phyloP scores from a whole-genome alignment of 2,888 invertebrate species.

The Polydesmus complanatus region DNA sequence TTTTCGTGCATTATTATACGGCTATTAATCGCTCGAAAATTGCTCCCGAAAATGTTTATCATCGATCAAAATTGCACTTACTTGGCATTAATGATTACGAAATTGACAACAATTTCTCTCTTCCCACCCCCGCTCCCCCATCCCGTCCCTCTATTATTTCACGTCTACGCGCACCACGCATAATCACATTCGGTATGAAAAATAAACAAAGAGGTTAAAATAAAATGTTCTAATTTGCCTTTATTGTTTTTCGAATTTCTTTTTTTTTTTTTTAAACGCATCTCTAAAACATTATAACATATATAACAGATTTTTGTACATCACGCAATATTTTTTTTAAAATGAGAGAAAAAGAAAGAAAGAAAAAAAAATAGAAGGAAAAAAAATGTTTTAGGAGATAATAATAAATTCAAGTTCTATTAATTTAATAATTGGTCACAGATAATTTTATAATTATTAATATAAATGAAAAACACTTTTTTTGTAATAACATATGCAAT shows the following conservation, averaged over 20 bases:
- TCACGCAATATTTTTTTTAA: neutral
- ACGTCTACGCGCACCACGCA: no score
- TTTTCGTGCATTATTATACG: no score
- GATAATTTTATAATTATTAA: neutral
- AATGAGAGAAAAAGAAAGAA: neutral
- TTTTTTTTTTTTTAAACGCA: neutral
- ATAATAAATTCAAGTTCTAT: neutral
- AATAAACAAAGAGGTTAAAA: neutral
- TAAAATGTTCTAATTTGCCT: neutral
- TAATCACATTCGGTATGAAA: no score
- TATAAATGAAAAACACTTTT: neutral
- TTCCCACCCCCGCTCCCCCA: no score
- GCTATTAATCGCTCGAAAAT: no score
- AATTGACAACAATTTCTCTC: no score
- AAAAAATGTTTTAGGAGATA: neutral
- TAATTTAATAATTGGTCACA: neutral
- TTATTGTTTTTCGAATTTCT: neutral
- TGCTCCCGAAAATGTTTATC: no score
- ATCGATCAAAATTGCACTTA: no score
- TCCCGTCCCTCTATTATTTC: no score
- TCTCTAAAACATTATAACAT: slow-evolving; percentile 1
- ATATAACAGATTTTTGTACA: neutral
- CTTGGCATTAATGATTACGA: no score
- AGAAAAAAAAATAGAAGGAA: neutral
- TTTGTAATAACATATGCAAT: no score